Evolutionary conservation across 2,113 vertebrate species (phyloP), one percentile per base, ranked within the genome.

Genomic region (Urocolius indicus): DNA sequence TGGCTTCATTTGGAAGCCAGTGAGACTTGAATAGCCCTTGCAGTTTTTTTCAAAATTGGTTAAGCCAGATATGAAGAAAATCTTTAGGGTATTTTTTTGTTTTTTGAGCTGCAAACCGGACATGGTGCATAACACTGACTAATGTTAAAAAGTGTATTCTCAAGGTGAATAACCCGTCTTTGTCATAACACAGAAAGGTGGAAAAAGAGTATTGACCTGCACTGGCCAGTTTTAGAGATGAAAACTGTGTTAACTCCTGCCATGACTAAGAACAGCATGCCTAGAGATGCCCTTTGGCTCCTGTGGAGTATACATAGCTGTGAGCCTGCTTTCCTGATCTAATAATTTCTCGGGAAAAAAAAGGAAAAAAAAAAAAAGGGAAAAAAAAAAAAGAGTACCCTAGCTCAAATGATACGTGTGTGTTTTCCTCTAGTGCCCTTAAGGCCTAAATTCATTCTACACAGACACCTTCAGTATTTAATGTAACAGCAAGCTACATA

Each of bases 141-240:
- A 92, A 75, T 57, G 69, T 68, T 75, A 48, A 78, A 88, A 90
- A 29, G 14, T 38, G 18, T 61, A 26, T 71, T 93, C 80, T 90
- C 20, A 32, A 55, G 48, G 46, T 6, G 13, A 78, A 67, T 66
- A 68, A 57, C 45, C 34, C 3, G 1, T 8, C 6, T 69, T 76
- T 36, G 13, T 59, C 3, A 0, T n/a, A 57, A 84, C 17, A 67
- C 16, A 63, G 89, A 89, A 65, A 83, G 73, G 38, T 84, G 26
- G 65, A 84, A 87, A 69, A 48, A 58, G 32, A 68, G 4, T 30
- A 26, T 41, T 87, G 43, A 81, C 72, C 24, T 74, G 43, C 41
- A 43, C 8, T 21, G 45, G 45, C 18, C 34, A 43, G 22, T 27
- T 78, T 43, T 86, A 38, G 10, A 83, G 32, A 73, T 16, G 5